phyloP scores from a whole-genome alignment of 2,113 vertebrate genomes.

The Origma solitaria region DNA sequence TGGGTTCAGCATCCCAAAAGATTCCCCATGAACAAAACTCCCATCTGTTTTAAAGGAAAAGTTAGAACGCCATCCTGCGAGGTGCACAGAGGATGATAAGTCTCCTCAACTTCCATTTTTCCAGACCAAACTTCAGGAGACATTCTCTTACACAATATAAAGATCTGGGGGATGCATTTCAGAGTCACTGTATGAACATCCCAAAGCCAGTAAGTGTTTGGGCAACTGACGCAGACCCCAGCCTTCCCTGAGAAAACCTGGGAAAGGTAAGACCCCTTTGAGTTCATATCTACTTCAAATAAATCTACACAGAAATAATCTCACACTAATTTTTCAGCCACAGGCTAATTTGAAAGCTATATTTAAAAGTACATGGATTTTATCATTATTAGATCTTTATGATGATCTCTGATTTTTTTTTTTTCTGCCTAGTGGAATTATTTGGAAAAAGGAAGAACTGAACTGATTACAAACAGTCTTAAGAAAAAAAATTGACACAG shows the following conservation, averaged over 20 bases:
- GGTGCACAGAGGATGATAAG: rapidly evolving
- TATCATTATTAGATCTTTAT: background rate
- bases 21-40: background rate
- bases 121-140: background rate
- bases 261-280: background rate
- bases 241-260: rapidly evolving
- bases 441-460: background rate
- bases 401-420: background rate
- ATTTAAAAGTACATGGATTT: background rate
- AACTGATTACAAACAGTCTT: background rate
- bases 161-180: background rate
- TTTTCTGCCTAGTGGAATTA: background rate
- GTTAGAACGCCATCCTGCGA: rapidly evolving
- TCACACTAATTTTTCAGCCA: background rate
- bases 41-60: background rate
- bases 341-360: background rate
- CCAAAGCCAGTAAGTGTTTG: background rate
- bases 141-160: rapidly evolving
- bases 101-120: background rate
- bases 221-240: background rate
- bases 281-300: background rate
- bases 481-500: background rate
- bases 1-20: background rate
- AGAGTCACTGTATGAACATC: background rate
- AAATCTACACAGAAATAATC: background rate